These are phyloP conservation scores for Mimumesa dahlbomi DNA, from an alignment of 2,888 invertebrate genomes.

Conservation along the genomic window DNA sequence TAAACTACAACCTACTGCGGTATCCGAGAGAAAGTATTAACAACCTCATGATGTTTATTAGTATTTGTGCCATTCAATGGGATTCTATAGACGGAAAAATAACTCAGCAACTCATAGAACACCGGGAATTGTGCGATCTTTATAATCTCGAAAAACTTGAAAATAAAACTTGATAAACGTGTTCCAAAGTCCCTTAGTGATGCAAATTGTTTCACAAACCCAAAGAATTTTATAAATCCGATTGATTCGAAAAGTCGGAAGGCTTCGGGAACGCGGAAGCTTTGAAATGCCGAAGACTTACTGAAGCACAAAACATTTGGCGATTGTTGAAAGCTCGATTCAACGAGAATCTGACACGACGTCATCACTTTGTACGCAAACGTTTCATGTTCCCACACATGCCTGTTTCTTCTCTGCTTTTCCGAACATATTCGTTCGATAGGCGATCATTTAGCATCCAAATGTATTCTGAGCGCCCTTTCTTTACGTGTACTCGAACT, in stretches of 20 bases:
- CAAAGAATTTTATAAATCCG: constrained; percentile 36
- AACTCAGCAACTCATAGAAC: constrained; percentile 22
- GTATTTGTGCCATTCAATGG: constrained; percentile 28
- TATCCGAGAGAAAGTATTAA: too few species aligned
- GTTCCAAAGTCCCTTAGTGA: constrained; percentile 27
- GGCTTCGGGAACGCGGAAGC: constrained; percentile 43
- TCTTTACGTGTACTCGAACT: constrained; percentile 87
- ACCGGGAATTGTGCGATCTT: constrained; percentile 25
- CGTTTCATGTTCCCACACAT: constrained; percentile 48
- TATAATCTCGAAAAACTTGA: constrained; percentile 28
- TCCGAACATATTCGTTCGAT: constrained; percentile 40
- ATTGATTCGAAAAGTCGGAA: constrained; percentile 26
- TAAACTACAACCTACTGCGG: too few species aligned
- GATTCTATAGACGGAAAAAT: constrained; percentile 42
- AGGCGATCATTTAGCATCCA: constrained; percentile 81
- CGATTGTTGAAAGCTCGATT: constrained; percentile 48
- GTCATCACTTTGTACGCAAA: constrained; percentile 42
- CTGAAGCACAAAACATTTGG: constrained; percentile 56
- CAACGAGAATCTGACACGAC: constrained; percentile 40
- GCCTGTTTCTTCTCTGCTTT: constrained; percentile 47
- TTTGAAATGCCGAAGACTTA: constrained; percentile 53
- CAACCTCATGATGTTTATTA: constrained; percentile 16
- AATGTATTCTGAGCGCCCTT: constrained; percentile 87
- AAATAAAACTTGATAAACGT: constrained; percentile 24
- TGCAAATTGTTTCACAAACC: constrained; percentile 42